A percentile compares a stretch with the other conserved stretches of the same genome.
These are phyloP conservation scores for Pristionchus maxplancki DNA, from an alignment of 2,888 invertebrate species.

Conservation along the genomic window DNA sequence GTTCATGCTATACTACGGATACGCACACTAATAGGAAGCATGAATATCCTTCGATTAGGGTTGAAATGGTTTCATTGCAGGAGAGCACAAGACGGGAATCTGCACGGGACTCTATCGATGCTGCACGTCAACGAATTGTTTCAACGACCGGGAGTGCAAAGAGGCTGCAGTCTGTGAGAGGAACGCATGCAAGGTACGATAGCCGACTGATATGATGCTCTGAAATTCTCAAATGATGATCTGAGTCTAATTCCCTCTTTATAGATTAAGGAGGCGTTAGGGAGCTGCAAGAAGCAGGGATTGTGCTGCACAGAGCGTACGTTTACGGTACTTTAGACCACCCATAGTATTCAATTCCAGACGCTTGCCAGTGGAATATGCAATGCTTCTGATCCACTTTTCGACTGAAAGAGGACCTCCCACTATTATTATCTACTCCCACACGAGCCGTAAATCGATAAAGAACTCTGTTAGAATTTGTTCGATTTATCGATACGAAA, in stretches of 20 bases:
- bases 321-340: neutral
- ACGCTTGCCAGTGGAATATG: conserved; percentile 34
- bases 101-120: conserved; percentile 65
- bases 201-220: too few relatives aligned
- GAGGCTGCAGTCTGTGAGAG: conserved; percentile 57
- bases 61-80: conserved; percentile 52
- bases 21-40: neutral
- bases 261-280: conserved; percentile 56
- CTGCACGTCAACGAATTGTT: conserved; percentile 66
- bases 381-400: conserved; percentile 30
- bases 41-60: neutral
- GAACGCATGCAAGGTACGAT: conserved; percentile 58
- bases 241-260: neutral
- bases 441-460: neutral
- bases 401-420: neutral
- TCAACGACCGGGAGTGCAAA: conserved; percentile 57
- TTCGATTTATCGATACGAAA: conserved; percentile 15
- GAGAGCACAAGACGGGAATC: conserved; percentile 63
- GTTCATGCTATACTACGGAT: neutral
- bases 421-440: neutral
- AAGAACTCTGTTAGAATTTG: conserved; percentile 21
- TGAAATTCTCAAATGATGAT: neutral
- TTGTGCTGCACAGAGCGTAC: conserved; percentile 60
- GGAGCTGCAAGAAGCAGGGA: conserved; percentile 56
- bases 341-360: neutral